Base-by-base conservation (phyloP, 92 coral and sea anemone genomes). In the Diadumene lineata region DNA sequence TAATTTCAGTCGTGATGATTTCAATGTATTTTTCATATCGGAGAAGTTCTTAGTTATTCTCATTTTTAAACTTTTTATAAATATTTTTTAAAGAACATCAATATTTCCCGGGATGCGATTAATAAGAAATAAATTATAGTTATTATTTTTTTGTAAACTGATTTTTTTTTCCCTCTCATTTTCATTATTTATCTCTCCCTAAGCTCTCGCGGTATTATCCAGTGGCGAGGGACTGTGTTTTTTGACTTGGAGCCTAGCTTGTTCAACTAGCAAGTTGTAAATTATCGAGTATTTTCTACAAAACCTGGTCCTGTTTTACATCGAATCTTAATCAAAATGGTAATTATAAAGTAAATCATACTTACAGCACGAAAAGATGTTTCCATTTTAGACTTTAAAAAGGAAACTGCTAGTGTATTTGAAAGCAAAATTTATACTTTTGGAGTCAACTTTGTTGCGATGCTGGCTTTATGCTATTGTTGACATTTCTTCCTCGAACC, bases 191-290 rank as follows among this genome's bases (percentile, higher is more conserved):
- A 38, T 38, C 31, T 48, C 15, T 68, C 58, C 38, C 57, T 60
- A 68, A 15, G 31, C 74, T 34, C n/a, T 68, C 74, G 15, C 74
- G 1, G 22, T 24, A 15, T 7, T 27, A 43, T 21, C 19, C 7
- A 43, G 11, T 65, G 72, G 81, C 66, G 62, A 44, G 72, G 72
- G 71, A 23, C 72, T 63, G 34, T 32, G 34, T 32, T 67, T 46
- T 76, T 46, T 51, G 48, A 31, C 30, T 74, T 18, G 64, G 50
- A 82, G 60, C 56, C 71, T 75, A 71, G 64, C 46, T 83, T 70
- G 79, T 34, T 79, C 66, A 73, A 61, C 18, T 53, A 76, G 72
- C 85, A 86, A 89, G 85, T 73, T 79, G 88, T 86, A 75, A 81
- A 63, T 53, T 46, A 65, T 55, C 69, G 80, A 61, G 68, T n/a